Evolutionary conservation across 2,113 vertebrate species (phyloP).

Genomic region (Cromileptes altivelis): DNA sequence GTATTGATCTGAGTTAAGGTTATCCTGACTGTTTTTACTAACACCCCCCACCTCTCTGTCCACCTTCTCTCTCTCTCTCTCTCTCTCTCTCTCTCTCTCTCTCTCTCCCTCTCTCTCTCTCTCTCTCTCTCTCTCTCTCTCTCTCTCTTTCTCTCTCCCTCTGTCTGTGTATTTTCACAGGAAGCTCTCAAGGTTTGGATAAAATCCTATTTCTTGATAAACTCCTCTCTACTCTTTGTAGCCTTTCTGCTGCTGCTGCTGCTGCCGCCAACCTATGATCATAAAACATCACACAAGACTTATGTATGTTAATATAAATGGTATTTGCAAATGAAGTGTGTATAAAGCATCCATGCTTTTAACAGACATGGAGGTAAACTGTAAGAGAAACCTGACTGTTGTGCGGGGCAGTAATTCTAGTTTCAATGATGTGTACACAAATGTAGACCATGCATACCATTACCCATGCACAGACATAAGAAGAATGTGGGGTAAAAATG

Average conservation of each 20-base stretch:
- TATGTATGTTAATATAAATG: neutral
- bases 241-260: conserved; percentile 37
- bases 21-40: conserved; percentile 17
- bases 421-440: too few species aligned
- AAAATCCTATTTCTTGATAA: conserved; percentile 43
- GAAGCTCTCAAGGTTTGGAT: conserved; percentile 98
- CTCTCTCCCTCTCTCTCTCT: neutral
- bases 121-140: neutral
- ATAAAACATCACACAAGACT: neutral
- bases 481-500: too few species aligned
- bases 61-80: neutral
- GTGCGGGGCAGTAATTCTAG: too few species aligned
- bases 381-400: too few species aligned
- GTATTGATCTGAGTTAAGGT: conserved; percentile 1
- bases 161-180: conserved; percentile 87
- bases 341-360: too few species aligned
- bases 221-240: conserved; percentile 12
- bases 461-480: too few species aligned
- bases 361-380: too few species aligned
- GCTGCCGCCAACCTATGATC: neutral
- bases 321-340: neutral
- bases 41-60: neutral
- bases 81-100: too few species aligned
- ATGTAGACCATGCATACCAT: too few species aligned
- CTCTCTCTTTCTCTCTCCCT: conserved; percentile 14